These are phyloP conservation scores for Megalopta genalis DNA, from an alignment of 1,140 invertebrate species.

Conservation along the genomic window DNA sequence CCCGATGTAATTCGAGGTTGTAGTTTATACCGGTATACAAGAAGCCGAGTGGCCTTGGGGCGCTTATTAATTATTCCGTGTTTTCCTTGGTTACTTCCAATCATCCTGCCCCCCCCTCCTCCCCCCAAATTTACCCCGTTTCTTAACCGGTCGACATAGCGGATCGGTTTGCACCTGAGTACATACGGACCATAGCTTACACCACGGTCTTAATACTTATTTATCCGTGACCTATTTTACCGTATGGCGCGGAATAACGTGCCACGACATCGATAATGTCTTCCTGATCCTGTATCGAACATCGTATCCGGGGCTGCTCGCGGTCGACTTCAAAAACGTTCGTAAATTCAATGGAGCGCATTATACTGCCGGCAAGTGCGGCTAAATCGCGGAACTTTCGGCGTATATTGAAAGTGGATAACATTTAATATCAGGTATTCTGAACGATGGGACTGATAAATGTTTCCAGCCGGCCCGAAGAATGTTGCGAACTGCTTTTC, in stretches of 20 bases:
- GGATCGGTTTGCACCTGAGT: constrained; percentile 37
- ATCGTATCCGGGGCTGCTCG: constrained; percentile 9
- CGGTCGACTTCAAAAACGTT: constrained; percentile 24
- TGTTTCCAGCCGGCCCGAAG: not conserved
- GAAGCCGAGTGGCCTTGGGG: constrained; percentile 15
- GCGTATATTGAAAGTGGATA: constrained; percentile 10
- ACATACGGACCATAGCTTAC: constrained; percentile 44
- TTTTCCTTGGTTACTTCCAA: constrained; percentile 5
- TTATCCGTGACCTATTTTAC: constrained; percentile 60
- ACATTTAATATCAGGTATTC: constrained; percentile 3
- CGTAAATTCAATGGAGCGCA: constrained; percentile 48
- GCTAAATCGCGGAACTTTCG: not conserved
- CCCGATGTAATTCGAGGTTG: constrained; percentile 28
- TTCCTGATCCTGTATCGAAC: not conserved
- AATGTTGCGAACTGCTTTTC: no score
- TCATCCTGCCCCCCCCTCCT: constrained; percentile 15
- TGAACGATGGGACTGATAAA: constrained; percentile 6
- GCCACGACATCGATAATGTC: constrained; percentile 53
- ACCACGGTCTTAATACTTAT: constrained; percentile 55
- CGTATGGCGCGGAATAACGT: constrained; percentile 26
- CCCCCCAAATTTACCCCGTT: not conserved
- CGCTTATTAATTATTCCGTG: constrained; percentile 56
- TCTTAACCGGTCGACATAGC: constrained; percentile 24
- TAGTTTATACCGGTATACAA: constrained; percentile 15
- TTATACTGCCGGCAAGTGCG: not conserved